Evolutionary conservation across 2,888 invertebrate species (phyloP).

Genomic region (Lottia gigantea): DNA sequence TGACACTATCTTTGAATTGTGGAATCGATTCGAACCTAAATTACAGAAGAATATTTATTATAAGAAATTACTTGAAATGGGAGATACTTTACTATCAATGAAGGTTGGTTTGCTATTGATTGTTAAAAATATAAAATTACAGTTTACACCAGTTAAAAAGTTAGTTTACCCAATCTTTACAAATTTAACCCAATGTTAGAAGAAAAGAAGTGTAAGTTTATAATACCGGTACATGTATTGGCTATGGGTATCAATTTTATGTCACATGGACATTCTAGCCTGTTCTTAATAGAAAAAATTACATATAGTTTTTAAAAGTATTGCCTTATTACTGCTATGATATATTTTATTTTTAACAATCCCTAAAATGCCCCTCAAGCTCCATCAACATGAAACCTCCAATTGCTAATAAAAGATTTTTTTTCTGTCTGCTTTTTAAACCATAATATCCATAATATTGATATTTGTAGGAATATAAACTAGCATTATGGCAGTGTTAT

Average conservation of each 20-base stretch:
- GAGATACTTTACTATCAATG: slow-evolving; percentile 63
- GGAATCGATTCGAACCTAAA: slow-evolving; percentile 66
- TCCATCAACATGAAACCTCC: neutral
- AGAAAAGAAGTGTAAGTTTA: too few relatives aligned
- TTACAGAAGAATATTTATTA: slow-evolving; percentile 60
- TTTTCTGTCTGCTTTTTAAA: neutral
- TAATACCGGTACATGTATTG: too few relatives aligned
- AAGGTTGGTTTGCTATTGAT: slow-evolving; percentile 44
- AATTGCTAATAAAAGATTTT: neutral
- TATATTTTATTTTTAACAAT: neutral
- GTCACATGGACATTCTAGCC: too few relatives aligned
- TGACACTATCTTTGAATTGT: slow-evolving; percentile 64
- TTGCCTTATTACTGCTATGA: too few relatives aligned
- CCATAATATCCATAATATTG: too few relatives aligned
- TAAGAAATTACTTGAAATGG: slow-evolving; percentile 63
- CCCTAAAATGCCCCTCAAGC: neutral
- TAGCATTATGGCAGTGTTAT: slow-evolving; percentile 67
- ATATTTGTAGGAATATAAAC: slow-evolving; percentile 57
- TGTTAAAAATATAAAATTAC: too few relatives aligned
- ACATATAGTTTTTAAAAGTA: too few relatives aligned
- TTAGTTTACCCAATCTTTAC: too few relatives aligned
- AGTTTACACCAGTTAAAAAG: too few relatives aligned
- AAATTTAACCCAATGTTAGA: too few relatives aligned
- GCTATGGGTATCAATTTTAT: too few relatives aligned
- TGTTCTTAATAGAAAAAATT: too few relatives aligned